Percentiles rank a stretch among this genome's conserved stretches.
Conservation (phyloP, 2,797 vertebrate species). For the Natrix natrix region DNA sequence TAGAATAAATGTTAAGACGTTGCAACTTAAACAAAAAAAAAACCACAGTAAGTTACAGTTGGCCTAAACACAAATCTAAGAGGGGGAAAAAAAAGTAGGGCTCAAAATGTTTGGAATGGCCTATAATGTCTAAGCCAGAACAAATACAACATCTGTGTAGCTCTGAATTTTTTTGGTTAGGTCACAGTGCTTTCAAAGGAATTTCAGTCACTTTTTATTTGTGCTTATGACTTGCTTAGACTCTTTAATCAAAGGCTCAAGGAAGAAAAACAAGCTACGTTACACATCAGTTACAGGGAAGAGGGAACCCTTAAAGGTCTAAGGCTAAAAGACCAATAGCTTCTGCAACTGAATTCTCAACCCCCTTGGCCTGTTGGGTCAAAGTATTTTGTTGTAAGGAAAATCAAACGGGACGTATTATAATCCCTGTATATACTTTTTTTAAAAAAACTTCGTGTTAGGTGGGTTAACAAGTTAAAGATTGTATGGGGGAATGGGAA, state of each 20-base stretch:
- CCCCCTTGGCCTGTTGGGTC: conserved; percentile 60
- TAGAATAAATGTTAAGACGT: neutral
- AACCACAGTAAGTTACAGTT: neutral
- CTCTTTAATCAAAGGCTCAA: conserved; percentile 57
- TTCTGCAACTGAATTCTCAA: conserved; percentile 46
- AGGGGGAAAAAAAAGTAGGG: neutral
- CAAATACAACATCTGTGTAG: neutral
- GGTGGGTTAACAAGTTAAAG: conserved; percentile 58
- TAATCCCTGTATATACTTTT: conserved; percentile 69
- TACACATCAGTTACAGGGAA: conserved; percentile 49
- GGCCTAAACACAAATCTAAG: neutral
- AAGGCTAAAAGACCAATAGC: conserved; percentile 50
- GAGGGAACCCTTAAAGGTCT: conserved; percentile 69
- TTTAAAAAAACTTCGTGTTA: conserved; percentile 50
- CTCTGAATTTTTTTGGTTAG: conserved; percentile 26
- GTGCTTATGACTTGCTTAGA: conserved; percentile 48
- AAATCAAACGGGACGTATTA: conserved; percentile 64
- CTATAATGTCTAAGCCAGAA: neutral
- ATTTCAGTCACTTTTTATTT: conserved; percentile 37
- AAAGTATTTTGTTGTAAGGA: conserved; percentile 64
- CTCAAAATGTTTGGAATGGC: neutral
- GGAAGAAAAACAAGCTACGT: conserved; percentile 54
- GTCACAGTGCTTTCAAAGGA: conserved; percentile 44
- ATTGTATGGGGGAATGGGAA: conserved; percentile 60
- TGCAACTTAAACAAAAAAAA: neutral